Evolutionary conservation across 2,113 vertebrate genomes (phyloP).

Genomic region (Platycercus adscitus): DNA sequence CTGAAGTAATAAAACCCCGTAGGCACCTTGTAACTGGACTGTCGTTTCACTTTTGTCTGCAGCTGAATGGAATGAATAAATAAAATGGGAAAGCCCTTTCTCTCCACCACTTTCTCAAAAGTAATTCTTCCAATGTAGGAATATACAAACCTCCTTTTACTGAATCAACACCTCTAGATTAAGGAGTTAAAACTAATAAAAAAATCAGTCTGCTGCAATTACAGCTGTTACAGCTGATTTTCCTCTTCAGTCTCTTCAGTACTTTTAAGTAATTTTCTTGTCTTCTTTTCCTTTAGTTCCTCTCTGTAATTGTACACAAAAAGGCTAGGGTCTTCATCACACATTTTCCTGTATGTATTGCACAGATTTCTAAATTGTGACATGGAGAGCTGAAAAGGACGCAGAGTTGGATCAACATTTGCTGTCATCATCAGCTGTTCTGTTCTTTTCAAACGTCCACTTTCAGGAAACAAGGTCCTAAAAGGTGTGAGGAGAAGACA

Average conservation of each 20-base stretch:
- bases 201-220: background rate
- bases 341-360: constrained; percentile 85
- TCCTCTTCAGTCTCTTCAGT: background rate
- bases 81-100: background rate
- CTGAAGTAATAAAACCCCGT: background rate
- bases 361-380: constrained; percentile 84
- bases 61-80: background rate
- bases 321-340: constrained; percentile 79
- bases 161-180: background rate
- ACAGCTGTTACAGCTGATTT: background rate
- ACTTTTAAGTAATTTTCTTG: background rate
- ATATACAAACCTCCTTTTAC: background rate
- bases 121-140: background rate
- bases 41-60: background rate
- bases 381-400: constrained; percentile 85
- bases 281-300: constrained; percentile 78
- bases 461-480: constrained; percentile 93
- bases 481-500: background rate
- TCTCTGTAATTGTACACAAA: constrained; percentile 87
- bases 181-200: background rate
- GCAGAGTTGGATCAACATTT: constrained; percentile 87
- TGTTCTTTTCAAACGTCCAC: constrained; percentile 77
- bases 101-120: background rate
- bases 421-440: constrained; percentile 82
- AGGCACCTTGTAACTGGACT: background rate